phyloP scores from a whole-genome alignment of 2,797 vertebrate genomes.

The Telmatherina bonti region DNA sequence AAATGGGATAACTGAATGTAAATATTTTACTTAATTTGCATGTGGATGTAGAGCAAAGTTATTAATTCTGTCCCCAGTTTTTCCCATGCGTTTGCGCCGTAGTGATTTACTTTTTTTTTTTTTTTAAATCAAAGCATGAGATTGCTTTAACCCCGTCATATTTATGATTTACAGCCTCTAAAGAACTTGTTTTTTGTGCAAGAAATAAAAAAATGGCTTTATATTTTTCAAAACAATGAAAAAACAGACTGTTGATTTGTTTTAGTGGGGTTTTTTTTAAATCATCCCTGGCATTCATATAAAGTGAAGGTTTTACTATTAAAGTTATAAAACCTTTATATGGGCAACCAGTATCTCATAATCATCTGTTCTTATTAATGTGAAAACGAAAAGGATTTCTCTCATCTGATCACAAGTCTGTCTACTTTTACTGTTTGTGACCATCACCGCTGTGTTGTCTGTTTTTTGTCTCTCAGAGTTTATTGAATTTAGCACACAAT shows the following conservation, averaged over 20 bases:
- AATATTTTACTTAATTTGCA: not conserved
- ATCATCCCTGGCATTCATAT: not conserved
- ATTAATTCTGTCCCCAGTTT: not conserved
- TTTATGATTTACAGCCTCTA: conserved; percentile 1
- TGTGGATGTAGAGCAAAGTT: not conserved
- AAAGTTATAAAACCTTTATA: not conserved
- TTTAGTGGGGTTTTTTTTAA: not conserved
- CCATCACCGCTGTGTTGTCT: not conserved
- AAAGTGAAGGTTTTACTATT: not conserved
- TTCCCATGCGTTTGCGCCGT: not conserved
- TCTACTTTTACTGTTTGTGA: not conserved
- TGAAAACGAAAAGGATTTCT: conserved; percentile 16
- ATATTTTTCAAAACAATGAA: not conserved
- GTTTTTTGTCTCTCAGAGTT: not conserved
- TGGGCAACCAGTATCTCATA: not conserved
- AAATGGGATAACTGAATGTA: not conserved
- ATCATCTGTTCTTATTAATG: conserved; percentile 4
- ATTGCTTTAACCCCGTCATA: not conserved
- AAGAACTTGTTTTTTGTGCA: conserved; percentile 4
- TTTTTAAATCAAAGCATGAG: not conserved
- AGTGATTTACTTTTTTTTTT: not conserved
- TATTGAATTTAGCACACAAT: conserved; percentile 17
- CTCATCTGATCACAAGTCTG: not conserved
- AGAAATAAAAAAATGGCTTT: not conserved
- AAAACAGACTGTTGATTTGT: no score